Conservation (phyloP, 1,140 invertebrate genomes). For the Drosophila obscura region DNA sequence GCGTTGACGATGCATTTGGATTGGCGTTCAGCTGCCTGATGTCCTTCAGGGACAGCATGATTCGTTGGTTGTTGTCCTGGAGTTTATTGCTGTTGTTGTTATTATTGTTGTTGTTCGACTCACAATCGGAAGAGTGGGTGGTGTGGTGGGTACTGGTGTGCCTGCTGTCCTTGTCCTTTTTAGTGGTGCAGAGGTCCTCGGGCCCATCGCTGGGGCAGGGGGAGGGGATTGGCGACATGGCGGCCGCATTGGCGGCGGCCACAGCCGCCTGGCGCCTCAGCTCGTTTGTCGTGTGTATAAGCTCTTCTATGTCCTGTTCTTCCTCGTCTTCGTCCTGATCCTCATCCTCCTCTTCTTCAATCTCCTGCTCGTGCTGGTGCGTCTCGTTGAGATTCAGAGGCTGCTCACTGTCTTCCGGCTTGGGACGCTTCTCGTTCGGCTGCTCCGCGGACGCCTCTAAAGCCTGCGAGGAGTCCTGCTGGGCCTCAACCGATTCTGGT, state of each 20-base stretch:
- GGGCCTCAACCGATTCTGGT: constrained; percentile 22
- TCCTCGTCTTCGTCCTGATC: constrained; percentile 67
- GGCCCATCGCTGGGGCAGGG: constrained; percentile 76
- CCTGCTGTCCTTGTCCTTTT: constrained; percentile 64
- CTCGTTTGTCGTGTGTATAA: constrained; percentile 78
- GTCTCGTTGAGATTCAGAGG: constrained; percentile 13
- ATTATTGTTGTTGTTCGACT: constrained; percentile 60
- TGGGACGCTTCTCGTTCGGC: constrained; percentile 15
- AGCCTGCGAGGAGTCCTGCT: constrained; percentile 20
- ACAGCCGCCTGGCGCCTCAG: constrained; percentile 69
- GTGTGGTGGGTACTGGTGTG: constrained; percentile 3
- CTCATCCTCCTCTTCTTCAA: constrained; percentile 40
- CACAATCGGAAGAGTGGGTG: constrained; percentile 50
- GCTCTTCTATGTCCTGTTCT: constrained; percentile 80
- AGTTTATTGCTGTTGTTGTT: constrained; percentile 77
- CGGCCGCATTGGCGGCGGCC: constrained; percentile 65
- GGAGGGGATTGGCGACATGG: constrained; percentile 62
- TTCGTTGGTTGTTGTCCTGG: constrained; percentile 83
- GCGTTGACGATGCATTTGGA: constrained; percentile 61
- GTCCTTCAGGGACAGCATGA: constrained; percentile 81
- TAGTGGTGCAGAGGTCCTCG: constrained; percentile 85
- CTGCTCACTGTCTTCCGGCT: constrained; percentile 12
- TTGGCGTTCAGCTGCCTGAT: constrained; percentile 81
- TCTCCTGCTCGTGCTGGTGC: constrained; percentile 25
- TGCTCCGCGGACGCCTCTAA: constrained; percentile 16